Conservation (phyloP, 1,140 invertebrate genomes). For the Hestina assimilis region DNA sequence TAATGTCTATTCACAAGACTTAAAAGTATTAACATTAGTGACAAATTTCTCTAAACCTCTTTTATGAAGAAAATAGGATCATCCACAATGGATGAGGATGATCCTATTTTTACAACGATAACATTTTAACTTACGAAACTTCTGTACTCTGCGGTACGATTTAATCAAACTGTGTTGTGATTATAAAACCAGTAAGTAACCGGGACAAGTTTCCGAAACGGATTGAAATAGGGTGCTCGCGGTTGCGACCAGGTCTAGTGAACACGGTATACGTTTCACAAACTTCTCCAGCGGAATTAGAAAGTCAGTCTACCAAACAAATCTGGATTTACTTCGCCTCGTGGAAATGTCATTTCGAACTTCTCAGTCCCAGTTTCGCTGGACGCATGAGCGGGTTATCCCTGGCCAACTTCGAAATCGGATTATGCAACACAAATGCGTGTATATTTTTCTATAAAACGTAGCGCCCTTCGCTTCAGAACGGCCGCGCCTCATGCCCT, state of each 20-base stretch:
- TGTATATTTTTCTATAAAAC: slow-evolving; percentile 51
- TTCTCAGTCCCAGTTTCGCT: slow-evolving; percentile 39
- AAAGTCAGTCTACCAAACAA: slow-evolving; percentile 73
- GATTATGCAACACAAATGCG: slow-evolving; percentile 65
- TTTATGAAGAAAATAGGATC: too few relatives aligned
- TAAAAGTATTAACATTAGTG: too few relatives aligned
- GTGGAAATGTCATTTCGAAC: slow-evolving; percentile 70
- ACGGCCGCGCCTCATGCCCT: slow-evolving; percentile 36
- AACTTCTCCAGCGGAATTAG: slow-evolving; percentile 71
- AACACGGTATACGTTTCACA: slow-evolving; percentile 74
- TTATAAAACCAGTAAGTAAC: slow-evolving; percentile 54
- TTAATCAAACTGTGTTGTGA: slow-evolving; percentile 69
- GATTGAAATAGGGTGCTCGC: slow-evolving; percentile 68
- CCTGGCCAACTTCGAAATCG: slow-evolving; percentile 45
- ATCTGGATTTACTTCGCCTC: slow-evolving; percentile 68
- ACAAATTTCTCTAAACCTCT: too few relatives aligned
- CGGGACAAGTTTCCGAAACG: slow-evolving; percentile 60
- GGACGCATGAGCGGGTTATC: slow-evolving; percentile 58
- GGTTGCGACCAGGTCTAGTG: slow-evolving; percentile 61
- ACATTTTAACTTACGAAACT: slow-evolving; percentile 63
- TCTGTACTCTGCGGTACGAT: slow-evolving; percentile 59
- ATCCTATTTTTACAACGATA: slow-evolving; percentile 52
- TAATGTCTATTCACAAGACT: too few relatives aligned
- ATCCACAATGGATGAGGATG: too few relatives aligned
- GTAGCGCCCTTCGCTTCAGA: slow-evolving; percentile 36